Conservation (phyloP, 2,113 vertebrate genomes). For the Myocastor coypus region DNA sequence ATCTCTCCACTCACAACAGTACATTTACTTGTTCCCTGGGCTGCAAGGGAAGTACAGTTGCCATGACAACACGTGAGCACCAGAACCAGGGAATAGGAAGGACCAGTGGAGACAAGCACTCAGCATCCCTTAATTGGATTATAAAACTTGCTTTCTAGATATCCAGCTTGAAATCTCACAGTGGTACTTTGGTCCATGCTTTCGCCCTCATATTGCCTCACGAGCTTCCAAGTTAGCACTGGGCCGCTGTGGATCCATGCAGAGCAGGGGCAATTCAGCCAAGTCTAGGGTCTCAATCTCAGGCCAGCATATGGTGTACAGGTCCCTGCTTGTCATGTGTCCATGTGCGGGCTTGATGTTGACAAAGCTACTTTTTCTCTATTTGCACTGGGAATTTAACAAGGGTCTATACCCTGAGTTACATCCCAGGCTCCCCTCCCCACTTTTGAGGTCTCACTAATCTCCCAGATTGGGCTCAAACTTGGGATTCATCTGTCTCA, state of each 20-base stretch:
- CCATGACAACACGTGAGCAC: accelerated
- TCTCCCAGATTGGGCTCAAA: not conserved
- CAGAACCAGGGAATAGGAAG: not conserved
- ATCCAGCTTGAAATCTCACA: accelerated
- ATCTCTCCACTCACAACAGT: not conserved
- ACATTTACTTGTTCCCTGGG: not conserved
- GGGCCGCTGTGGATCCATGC: accelerated
- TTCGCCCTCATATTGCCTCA: accelerated
- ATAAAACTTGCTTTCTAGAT: no score
- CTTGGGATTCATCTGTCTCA: not conserved
- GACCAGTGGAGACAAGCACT: accelerated
- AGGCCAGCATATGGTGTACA: not conserved
- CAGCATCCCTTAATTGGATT: not conserved
- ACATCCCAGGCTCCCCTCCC: no score
- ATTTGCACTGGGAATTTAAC: not conserved
- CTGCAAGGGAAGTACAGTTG: not conserved
- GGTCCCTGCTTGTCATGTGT: not conserved
- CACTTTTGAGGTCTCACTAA: not conserved
- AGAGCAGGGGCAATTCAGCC: no score
- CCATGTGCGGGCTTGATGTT: not conserved
- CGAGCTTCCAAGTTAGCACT: not conserved
- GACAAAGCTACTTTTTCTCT: not conserved
- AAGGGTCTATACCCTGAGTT: not conserved
- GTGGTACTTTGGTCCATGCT: accelerated
- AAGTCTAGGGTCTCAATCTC: not conserved